These are phyloP conservation scores for Melitaea cinxia DNA, from an alignment of 1,140 invertebrate species.

Conservation along the genomic window DNA sequence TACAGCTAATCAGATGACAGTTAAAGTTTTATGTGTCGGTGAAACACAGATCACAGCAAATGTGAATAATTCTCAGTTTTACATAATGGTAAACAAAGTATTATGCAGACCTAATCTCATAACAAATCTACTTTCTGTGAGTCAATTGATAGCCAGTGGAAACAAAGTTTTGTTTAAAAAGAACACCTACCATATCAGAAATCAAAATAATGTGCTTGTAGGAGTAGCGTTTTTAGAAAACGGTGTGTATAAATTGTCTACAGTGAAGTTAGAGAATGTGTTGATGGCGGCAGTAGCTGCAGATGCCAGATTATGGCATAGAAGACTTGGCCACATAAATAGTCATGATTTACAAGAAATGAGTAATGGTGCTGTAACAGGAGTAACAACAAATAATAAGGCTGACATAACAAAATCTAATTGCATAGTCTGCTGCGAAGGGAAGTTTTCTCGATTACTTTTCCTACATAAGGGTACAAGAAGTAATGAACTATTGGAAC, in stretches of 20 bases:
- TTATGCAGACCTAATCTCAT: slow-evolving; percentile 33
- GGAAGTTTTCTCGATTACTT: slow-evolving; percentile 5
- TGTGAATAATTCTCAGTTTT: slow-evolving; percentile 14
- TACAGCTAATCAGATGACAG: slow-evolving; percentile 19
- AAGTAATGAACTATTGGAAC: neutral
- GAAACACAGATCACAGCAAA: slow-evolving; percentile 28
- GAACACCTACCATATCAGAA: slow-evolving; percentile 28
- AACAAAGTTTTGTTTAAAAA: slow-evolving; percentile 34
- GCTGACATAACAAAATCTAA: neutral
- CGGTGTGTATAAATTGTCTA: slow-evolving; percentile 33
- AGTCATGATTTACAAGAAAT: neutral
- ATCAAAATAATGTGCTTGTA: slow-evolving; percentile 29
- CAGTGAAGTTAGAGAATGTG: slow-evolving; percentile 22
- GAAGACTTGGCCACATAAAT: neutral
- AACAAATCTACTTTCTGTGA: slow-evolving; percentile 23
- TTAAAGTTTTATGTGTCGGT: slow-evolving; percentile 25
- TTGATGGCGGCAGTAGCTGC: slow-evolving; percentile 9
- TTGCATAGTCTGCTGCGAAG: slow-evolving; percentile 48
- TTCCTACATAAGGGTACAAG: neutral
- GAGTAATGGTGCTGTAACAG: neutral
- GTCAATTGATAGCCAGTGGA: slow-evolving; percentile 24
- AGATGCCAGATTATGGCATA: neutral
- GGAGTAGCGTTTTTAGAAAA: slow-evolving; percentile 24
- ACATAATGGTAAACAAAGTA: slow-evolving; percentile 21
- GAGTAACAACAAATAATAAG: neutral